Evolutionary conservation across 64 coral and sea anemone genomes (phyloP).

Genomic region (Montipora capricornis): DNA sequence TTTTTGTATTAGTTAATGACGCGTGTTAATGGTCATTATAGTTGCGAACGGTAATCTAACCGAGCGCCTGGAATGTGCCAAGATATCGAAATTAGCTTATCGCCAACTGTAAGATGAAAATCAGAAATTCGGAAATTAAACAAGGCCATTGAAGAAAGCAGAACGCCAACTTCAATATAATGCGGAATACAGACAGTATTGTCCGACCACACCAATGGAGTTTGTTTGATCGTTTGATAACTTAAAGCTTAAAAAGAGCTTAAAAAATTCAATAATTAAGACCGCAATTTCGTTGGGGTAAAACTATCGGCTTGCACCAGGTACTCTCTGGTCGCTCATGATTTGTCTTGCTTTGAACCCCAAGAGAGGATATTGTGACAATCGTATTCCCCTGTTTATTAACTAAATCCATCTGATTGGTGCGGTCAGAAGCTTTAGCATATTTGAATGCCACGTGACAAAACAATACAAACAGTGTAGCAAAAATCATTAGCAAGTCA

Average conservation of each 20-base stretch:
- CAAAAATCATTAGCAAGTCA: constrained; percentile 18
- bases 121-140: background rate
- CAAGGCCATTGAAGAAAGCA: background rate
- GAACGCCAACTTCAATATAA: background rate
- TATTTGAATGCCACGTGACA: constrained; percentile 11
- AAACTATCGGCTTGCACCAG: background rate
- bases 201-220: background rate
- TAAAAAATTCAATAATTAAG: too few relatives aligned
- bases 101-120: background rate
- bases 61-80: background rate
- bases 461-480: constrained; percentile 28
- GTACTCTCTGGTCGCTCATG: background rate
- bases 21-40: background rate
- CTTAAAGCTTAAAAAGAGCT: background rate
- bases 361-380: background rate
- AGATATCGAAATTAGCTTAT: background rate
- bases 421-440: background rate
- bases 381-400: constrained; percentile 10
- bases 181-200: background rate
- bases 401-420: constrained; percentile 27
- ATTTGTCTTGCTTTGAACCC: background rate
- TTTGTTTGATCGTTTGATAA: background rate
- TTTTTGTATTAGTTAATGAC: background rate
- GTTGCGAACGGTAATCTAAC: background rate
- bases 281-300: too few relatives aligned